Base-by-base conservation (phyloP, 2,888 invertebrate genomes). In the Scaeva pyrastri region DNA sequence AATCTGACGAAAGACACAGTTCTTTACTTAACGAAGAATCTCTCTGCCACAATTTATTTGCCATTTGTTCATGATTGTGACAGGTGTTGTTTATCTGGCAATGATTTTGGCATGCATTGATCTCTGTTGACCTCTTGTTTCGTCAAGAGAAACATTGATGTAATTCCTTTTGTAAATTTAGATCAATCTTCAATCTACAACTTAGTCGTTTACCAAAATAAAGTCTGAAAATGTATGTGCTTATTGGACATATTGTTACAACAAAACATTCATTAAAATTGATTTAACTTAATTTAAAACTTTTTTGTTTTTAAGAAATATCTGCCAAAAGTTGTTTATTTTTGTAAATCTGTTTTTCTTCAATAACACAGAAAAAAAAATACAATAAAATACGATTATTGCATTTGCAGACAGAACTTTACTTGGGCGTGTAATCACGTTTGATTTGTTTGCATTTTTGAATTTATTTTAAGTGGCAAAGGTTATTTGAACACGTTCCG, bases 41-140 rank as follows among this genome's bases (percentile, higher is more conserved):
- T 64, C 12, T 8, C 14, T 60, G 48, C 48, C 58, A n/a, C n/a
- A 50, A 48, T 50, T 48, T 41, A 11, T 21, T 50, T 1, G n/a
- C 70, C 77, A 62, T 52, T 21, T 62, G 71, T 43, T 52, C 26
- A 6, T 16, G n/a, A 39, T 23, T 71, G 41, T 21, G 62, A 52
- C 77, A 77, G 77, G 36, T 77, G 70, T 43, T 48, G 60, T 70
- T 77, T 70, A 21, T 64, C 19, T 75, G 68, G 68, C 76, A 76
- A 4, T 14, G 16, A 64, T 58, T 31, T 36, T 23, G 11, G n/a
- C 7, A 45, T 56, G n/a, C 23, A 60, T 58, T 68, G 50, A 50
- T 50, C 58, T 41, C 48, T 19, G 14, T 12, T 60, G 16, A 71
- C 19, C 50, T 52, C 11, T 45, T 71, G 12, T 11, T 26, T 45